Conservation (phyloP, 1,140 invertebrate genomes). For the Manduca sexta region DNA sequence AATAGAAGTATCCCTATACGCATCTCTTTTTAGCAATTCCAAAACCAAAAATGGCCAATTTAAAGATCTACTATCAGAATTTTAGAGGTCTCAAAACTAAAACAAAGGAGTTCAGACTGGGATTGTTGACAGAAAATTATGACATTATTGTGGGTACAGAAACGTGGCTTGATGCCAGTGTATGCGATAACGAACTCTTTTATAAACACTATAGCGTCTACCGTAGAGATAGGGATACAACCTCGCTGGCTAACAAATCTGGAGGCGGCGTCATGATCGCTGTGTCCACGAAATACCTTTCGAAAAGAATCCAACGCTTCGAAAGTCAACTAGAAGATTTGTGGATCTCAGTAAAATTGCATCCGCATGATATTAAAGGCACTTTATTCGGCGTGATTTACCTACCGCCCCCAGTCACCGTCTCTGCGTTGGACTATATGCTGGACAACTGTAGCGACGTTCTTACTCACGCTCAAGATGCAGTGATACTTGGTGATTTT, state of each 20-base stretch:
- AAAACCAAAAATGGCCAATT: too few species aligned
- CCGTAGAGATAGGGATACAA: constrained; percentile 7
- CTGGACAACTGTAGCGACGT: too few species aligned
- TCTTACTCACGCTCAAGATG: too few species aligned
- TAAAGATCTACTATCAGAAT: constrained; percentile 34
- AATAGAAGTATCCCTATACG: too few species aligned
- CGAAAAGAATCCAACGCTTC: background rate
- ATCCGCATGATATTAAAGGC: too few species aligned
- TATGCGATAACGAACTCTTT: constrained; percentile 11
- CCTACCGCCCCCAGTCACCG: too few species aligned
- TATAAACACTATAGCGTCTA: constrained; percentile 12
- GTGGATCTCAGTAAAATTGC: background rate
- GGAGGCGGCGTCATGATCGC: background rate
- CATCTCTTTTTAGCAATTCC: too few species aligned
- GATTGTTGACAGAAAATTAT: constrained; percentile 3
- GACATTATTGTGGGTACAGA: constrained; percentile 17
- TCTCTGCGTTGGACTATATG: too few species aligned
- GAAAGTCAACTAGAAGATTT: background rate
- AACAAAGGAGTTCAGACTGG: constrained; percentile 12
- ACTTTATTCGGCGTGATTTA: too few species aligned
- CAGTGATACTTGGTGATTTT: too few species aligned
- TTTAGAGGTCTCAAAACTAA: constrained; percentile 26
- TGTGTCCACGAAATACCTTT: background rate
- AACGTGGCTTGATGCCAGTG: constrained; percentile 17
- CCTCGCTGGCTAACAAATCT: background rate